Evolutionary conservation across 1,140 invertebrate species (phyloP).

Genomic region (Monomorium pharaonis): DNA sequence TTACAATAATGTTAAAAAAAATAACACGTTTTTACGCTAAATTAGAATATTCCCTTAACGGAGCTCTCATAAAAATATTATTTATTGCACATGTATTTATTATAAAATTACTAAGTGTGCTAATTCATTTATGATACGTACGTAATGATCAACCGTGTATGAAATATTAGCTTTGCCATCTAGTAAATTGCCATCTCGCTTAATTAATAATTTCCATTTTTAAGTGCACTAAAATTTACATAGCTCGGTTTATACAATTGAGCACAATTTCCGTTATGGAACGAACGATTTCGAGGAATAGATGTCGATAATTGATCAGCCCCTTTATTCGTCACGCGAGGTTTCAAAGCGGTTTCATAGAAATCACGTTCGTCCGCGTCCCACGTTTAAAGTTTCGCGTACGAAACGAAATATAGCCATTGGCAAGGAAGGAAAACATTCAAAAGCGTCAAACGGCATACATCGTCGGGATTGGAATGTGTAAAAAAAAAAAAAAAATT

Average conservation of each 20-base stretch:
- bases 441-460: neutral
- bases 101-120: neutral
- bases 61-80: neutral
- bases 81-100: neutral
- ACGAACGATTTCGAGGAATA: neutral
- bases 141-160: neutral
- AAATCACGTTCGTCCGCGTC: slow-evolving; percentile 29
- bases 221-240: neutral
- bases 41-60: no score
- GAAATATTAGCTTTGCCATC: neutral
- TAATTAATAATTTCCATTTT: slow-evolving; percentile 5
- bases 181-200: neutral
- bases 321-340: neutral
- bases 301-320: slow-evolving; percentile 4
- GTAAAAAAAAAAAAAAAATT: slow-evolving; percentile 22
- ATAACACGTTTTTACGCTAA: no score
- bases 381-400: neutral
- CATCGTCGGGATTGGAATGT: neutral
- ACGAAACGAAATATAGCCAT: neutral
- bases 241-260: neutral
- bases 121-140: neutral
- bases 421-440: slow-evolving; percentile 24
- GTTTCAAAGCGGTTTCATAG: neutral
- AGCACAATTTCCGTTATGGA: neutral
- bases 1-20: no score